Evolutionary conservation across 2,113 vertebrate species (phyloP).

Genomic region (Taxidea taxus): DNA sequence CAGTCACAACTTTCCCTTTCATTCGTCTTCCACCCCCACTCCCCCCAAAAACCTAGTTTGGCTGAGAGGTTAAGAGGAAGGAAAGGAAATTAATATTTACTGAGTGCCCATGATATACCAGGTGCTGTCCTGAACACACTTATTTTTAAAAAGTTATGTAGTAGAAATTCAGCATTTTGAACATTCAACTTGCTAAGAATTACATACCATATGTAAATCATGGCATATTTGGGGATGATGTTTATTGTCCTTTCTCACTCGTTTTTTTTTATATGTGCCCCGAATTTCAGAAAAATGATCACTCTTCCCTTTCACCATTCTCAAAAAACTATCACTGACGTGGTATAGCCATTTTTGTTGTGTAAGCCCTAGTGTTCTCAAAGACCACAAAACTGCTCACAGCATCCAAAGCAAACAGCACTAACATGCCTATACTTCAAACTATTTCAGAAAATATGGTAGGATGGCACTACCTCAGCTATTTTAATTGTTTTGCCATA

Average conservation of each 20-base stretch:
- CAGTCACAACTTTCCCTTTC: slow-evolving; percentile 44
- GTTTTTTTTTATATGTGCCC: not conserved
- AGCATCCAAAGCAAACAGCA: slow-evolving; percentile 50
- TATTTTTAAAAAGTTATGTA: slow-evolving; percentile 18
- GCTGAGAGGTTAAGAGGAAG: slow-evolving; percentile 10
- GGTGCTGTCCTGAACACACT: not conserved
- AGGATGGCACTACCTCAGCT: slow-evolving; percentile 55
- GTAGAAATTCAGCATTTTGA: slow-evolving; percentile 28
- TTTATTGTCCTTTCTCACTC: not conserved
- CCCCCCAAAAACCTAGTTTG: not conserved
- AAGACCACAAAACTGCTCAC: slow-evolving; percentile 35
- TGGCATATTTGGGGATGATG: not conserved
- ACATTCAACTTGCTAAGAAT: slow-evolving; percentile 38
- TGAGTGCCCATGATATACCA: not conserved
- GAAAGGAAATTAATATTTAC: slow-evolving; percentile 53
- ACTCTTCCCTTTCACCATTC: not conserved
- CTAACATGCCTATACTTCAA: slow-evolving; percentile 18
- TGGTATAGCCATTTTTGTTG: not conserved
- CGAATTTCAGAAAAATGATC: slow-evolving; percentile 23
- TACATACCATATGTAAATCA: slow-evolving; percentile 8
- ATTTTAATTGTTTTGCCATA: slow-evolving; percentile 70
- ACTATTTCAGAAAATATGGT: slow-evolving; percentile 30
- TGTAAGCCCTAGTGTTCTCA: slow-evolving; percentile 25
- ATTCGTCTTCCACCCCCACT: not conserved
- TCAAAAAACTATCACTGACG: not conserved